phyloP scores from a whole-genome alignment of 2,797 vertebrate genomes.

The Amphiprion clarkii region DNA sequence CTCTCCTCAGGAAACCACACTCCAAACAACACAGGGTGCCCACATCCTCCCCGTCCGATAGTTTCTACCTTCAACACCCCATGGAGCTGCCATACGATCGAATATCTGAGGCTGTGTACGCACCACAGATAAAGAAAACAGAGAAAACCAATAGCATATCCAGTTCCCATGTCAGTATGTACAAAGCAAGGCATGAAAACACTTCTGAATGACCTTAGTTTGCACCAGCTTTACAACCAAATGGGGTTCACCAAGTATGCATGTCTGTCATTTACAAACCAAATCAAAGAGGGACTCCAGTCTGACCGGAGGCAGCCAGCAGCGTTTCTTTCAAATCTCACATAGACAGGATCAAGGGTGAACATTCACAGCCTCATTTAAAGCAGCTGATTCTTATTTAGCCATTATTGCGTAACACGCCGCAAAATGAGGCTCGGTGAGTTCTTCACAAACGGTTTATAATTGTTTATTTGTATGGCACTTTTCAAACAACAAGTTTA shows the following conservation, averaged over 20 bases:
- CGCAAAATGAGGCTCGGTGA: background rate
- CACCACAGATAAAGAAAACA: constrained; percentile 56
- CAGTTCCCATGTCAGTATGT: constrained; percentile 35
- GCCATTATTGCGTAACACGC: background rate
- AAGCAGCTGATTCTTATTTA: constrained; percentile 32
- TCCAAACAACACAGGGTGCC: constrained; percentile 73
- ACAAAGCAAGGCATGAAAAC: constrained; percentile 34
- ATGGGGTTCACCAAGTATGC: constrained; percentile 42
- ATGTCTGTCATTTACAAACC: constrained; percentile 63
- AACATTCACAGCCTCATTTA: constrained; percentile 28
- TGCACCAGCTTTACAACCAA: constrained; percentile 52
- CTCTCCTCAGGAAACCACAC: constrained; percentile 78
- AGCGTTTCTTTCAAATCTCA: constrained; percentile 6
- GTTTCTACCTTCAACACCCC: constrained; percentile 46
- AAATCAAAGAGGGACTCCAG: constrained; percentile 59
- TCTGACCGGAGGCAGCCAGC: constrained; percentile 27
- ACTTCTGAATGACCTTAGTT: constrained; percentile 37
- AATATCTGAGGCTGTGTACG: constrained; percentile 44
- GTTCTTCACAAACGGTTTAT: constrained; percentile 5
- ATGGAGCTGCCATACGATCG: constrained; percentile 19
- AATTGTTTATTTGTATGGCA: background rate
- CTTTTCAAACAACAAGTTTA: background rate
- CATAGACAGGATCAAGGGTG: constrained; percentile 9
- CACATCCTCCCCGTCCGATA: constrained; percentile 67
- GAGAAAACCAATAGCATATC: constrained; percentile 35